Base-by-base conservation (phyloP, 2,888 invertebrate species). In the Koerneria pararmatus region DNA sequence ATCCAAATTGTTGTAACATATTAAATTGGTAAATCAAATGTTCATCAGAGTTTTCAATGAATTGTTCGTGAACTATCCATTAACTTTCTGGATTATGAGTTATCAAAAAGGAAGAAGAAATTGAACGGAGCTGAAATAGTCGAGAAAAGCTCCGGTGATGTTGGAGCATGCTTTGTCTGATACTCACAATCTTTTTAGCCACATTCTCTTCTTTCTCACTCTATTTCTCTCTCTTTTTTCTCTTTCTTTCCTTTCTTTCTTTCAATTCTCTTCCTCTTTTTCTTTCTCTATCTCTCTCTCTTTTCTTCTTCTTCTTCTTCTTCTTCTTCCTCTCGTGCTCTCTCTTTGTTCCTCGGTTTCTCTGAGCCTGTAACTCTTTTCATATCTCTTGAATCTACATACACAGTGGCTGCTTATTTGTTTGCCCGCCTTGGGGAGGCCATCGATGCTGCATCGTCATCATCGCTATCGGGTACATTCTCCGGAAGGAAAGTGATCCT, bases 171-270 rank as follows among this genome's bases (percentile, higher is more conserved):
- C 29, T 22, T 34, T 34, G 34, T 34, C 22, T n/a, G 32, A 15
- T 11, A 56, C 57, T 37, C 27, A 34, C 56, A 27, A n/a, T 11
- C 56, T 15, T 8, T 22, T 35, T 56, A 8, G 34, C 24, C 56
- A 6, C 57, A 24, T 27, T n/a, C n/a, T n/a, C n/a, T n/a, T n/a
- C 22, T 27, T 57, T 37, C 8, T n/a, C 57, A 24, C n/a, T 57
- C 57, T 56, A 31, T 56, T 32, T 54, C 53, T 22, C 31, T 15
- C 32, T 57, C 57, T n/a, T 37, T 57, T 57, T 37, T 19, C 57
- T 34, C 56, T 3, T 34, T 56, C 57, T 22, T 37, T 22, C 22
- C 57, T 37, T 57, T 57, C 57, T 57, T 31, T 34, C n/a, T n/a
- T n/a, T n/a, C n/a, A n/a, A n/a, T n/a, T n/a, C n/a, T n/a, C n/a